Evolutionary conservation across 2,113 vertebrate species (phyloP), one percentile per base, ranked within the genome.

Genomic region (Egretta garzetta): DNA sequence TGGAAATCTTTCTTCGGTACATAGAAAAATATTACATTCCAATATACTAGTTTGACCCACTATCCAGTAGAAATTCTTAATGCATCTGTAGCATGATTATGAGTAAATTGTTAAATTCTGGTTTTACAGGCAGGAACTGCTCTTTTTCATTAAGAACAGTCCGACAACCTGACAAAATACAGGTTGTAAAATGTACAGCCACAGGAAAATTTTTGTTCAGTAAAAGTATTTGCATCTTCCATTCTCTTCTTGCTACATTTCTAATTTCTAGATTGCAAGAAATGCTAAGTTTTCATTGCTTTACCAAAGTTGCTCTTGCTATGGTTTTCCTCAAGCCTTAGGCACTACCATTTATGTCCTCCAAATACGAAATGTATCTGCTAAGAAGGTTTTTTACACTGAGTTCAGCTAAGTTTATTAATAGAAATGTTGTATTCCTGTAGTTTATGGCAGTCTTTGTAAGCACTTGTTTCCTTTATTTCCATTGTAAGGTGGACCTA

Each of bases 381-480:
- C 56, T 86, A 70, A 84, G 71, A 80, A 97, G 35, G 45, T 92
- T 95, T 98, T 97, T 96, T 91, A 93, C 90, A 80, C 53, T 56
- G 37, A 93, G 67, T 76, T 97, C 80, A 82, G 73, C 2, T 28
- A 93, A 89, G 53, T 71, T 63, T 97, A 94, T 94, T 93, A 96
- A 97, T 83, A 97, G 81, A 92, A 97, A 97, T 16, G 39, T 45
- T 92, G 4, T 32, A 91, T 94, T 97, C 77, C 55, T 80, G 59
- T 70, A 93, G 30, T 95, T 95, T 55, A 91, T 41, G 68, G 87
- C 49, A 90, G 49, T 45, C 30, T 71, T 95, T 92, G 28, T 92
- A 95, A 94, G 62, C 37, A 88, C 90, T 94, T 83, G 47, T 95
- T 96, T 94, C 70, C 74, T 95, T 77, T 82, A 92, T 95, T 97